Percentiles rank a stretch among this genome's conserved stretches.
These are phyloP conservation scores for Drepanosiphum platanoidis DNA, from an alignment of 2,888 invertebrate genomes.

Conservation along the genomic window DNA sequence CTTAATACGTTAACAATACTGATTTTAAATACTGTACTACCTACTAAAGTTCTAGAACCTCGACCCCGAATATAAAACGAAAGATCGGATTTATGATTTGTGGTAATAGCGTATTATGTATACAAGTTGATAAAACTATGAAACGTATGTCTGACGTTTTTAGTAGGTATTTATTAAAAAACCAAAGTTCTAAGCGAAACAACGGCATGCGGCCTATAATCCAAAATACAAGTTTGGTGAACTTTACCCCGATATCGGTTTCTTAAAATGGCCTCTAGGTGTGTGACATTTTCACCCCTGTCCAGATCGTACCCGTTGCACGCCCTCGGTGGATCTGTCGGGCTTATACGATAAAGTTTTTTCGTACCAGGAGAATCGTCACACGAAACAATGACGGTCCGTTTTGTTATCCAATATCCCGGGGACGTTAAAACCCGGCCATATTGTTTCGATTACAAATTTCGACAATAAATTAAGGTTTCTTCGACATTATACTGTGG, in stretches of 20 bases:
- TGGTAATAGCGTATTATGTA: too few species aligned
- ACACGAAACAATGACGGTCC: background rate
- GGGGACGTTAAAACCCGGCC: slow-evolving; percentile 14
- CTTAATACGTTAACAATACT: too few species aligned
- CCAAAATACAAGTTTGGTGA: background rate
- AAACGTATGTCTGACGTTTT: background rate
- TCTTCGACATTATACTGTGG: background rate
- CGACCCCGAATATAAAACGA: too few species aligned
- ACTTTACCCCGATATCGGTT: background rate
- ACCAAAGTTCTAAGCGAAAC: background rate
- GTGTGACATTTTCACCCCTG: background rate
- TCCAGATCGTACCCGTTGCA: background rate
- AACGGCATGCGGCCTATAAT: background rate
- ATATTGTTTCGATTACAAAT: slow-evolving; percentile 41
- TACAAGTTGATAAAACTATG: background rate
- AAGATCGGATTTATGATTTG: too few species aligned
- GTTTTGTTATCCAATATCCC: slow-evolving; percentile 18
- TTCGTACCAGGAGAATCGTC: background rate
- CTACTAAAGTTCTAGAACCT: too few species aligned
- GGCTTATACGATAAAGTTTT: background rate
- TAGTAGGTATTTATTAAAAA: background rate
- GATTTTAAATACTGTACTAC: too few species aligned
- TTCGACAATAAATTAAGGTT: slow-evolving; percentile 35
- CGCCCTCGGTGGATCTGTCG: background rate
- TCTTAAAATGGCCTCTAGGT: background rate